A percentile compares a stretch with the other conserved stretches of the same genome.
phyloP scores from a whole-genome alignment of 2,888 invertebrate genomes.

The Drosophila recens region DNA sequence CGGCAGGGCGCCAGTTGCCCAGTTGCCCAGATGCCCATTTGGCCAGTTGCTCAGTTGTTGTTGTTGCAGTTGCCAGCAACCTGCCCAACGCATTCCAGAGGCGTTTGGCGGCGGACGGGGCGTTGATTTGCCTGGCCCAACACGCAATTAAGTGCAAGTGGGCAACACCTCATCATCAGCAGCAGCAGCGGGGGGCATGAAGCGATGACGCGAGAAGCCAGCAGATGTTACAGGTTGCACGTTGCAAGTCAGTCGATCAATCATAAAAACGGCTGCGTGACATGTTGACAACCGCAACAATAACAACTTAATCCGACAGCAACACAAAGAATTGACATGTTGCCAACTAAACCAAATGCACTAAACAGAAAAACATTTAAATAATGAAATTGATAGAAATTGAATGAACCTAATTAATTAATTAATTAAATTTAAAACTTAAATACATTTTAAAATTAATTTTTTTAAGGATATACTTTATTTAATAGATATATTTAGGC shows the following conservation, averaged over 20 bases:
- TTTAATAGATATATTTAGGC: background rate
- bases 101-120: conserved; percentile 57
- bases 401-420: too few species aligned
- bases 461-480: background rate
- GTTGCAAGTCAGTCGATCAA: conserved; percentile 61
- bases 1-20: conserved; percentile 49
- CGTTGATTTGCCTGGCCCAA: conserved; percentile 73
- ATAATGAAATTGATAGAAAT: background rate
- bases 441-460: background rate
- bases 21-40: background rate
- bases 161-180: conserved; percentile 65
- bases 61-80: background rate
- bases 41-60: background rate
- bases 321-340: background rate
- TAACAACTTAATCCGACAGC: conserved; percentile 24
- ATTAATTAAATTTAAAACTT: too few species aligned
- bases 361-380: background rate
- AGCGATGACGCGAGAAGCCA: background rate
- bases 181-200: conserved; percentile 21
- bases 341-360: background rate
- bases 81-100: conserved; percentile 32
- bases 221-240: conserved; percentile 6
- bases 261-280: conserved; percentile 57
- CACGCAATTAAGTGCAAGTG: conserved; percentile 77
- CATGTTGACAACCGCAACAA: conserved; percentile 63